Percentiles rank a stretch among this genome's conserved stretches.
These are phyloP conservation scores for Macaria liturata DNA, from an alignment of 2,888 invertebrate genomes.

Conservation along the genomic window DNA sequence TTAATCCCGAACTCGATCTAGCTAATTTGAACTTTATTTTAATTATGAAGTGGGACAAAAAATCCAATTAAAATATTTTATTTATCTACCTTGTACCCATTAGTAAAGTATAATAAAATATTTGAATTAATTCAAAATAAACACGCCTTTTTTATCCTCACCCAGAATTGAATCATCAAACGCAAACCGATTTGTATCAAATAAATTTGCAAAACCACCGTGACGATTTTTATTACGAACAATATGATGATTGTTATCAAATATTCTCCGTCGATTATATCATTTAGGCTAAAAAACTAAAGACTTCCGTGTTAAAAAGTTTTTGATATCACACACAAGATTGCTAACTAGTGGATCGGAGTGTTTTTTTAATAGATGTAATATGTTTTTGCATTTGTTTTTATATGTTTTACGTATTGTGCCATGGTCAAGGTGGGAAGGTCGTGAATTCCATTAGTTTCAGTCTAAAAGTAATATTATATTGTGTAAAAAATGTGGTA, in stretches of 20 bases:
- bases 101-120: no score
- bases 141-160: constrained; percentile 2
- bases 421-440: constrained; percentile 26
- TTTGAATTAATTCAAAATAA: no score
- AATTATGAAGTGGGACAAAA: no score
- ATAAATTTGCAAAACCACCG: constrained; percentile 20
- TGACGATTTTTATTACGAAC: constrained; percentile 17
- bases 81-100: no score
- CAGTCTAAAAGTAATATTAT: constrained; percentile 2
- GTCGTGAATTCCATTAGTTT: constrained; percentile 20
- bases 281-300: constrained; percentile 38
- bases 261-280: constrained; percentile 27
- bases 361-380: constrained; percentile 8
- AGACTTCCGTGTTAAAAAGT: constrained; percentile 47
- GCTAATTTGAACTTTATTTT: no score
- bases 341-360: constrained; percentile 33
- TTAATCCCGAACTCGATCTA: no score
- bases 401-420: constrained; percentile 13
- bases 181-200: constrained; percentile 1
- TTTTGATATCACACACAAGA: constrained; percentile 48
- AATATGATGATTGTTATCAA: constrained; percentile 28
- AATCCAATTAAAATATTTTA: no score
- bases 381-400: constrained; percentile 25
- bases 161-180: constrained; percentile 3
- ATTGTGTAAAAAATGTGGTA: no score